These are phyloP conservation scores for Enteromius viviparus DNA, from an alignment of 2,797 vertebrate genomes.

Conservation along the genomic window DNA sequence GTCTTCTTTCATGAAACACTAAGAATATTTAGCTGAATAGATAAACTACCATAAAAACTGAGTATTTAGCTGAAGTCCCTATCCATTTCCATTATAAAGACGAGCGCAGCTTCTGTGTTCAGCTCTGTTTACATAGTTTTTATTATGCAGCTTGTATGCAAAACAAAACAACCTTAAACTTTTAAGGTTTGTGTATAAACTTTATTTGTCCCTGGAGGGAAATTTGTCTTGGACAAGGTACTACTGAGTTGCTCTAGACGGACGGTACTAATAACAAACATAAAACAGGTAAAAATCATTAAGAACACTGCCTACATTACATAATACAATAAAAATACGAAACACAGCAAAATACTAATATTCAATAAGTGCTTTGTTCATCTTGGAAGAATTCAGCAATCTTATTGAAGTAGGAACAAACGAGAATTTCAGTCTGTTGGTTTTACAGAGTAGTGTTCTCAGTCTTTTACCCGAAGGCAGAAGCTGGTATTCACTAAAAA, in stretches of 20 bases:
- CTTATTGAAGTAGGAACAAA: neutral
- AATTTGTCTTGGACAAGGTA: too few species aligned
- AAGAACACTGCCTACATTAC: too few species aligned
- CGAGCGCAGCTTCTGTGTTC: neutral
- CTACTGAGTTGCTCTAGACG: too few species aligned
- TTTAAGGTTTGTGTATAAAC: neutral
- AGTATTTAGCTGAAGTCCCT: neutral
- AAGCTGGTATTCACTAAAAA: accelerated
- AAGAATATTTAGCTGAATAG: neutral
- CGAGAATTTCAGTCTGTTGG: neutral
- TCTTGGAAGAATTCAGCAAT: neutral
- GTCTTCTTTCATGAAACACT: neutral
- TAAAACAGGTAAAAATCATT: too few species aligned
- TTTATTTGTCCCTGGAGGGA: too few species aligned
- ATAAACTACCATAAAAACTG: neutral
- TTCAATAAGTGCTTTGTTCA: neutral
- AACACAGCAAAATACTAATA: neutral
- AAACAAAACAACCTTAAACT: neutral
- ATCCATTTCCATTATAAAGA: neutral
- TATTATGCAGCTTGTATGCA: neutral
- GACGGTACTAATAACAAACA: too few species aligned
- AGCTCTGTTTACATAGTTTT: neutral
- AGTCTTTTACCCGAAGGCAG: neutral
- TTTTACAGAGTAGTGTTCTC: neutral
- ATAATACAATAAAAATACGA: too few species aligned